Base-by-base conservation (phyloP, 2,888 invertebrate species). In the Platypus cylindrus region DNA sequence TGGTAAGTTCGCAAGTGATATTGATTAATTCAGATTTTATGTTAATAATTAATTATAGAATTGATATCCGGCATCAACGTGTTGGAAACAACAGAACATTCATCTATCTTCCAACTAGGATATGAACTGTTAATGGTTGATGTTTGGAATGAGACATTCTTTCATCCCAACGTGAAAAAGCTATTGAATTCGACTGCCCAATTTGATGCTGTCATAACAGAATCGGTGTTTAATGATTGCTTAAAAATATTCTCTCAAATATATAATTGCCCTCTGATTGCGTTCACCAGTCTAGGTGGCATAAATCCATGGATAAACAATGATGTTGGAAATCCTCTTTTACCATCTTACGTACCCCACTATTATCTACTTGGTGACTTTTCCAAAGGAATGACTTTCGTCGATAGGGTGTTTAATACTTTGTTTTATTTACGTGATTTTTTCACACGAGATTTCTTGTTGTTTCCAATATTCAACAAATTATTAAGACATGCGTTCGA, bases 201-300 rank as follows among this genome's bases (percentile, higher is more conserved):
- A 31, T 40, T 40, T 28, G 40, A 40, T 20, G 3, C 33, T n/a
- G 34, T 40, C 9, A 23, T 40, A 4, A 23, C 22, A 7, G 40
- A 40, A 16, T 24, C 33, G 30, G 17, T 36, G n/a, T 36, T 33
- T 30, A 34, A 36, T 17, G 40, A 40, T 12, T 25, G 25, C 12
- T 13, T 36, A 12, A n/a, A 32, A 23, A 17, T 27, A 2, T 33
- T 39, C n/a, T 13, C 36, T 3, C 15, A 22, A 12, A 20, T 23
- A 17, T 39, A 30, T 13, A 23, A 36, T 2, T 36, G 36, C 13
- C 39, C 35, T 13, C 7, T 24, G 7, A 20, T 39, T 8, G 12
- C 32, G 9, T 39, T 36, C 16, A 28, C 33, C 8, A 32, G 33
- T n/a, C 40, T 66, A 24, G 39, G 36, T 30, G 38, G 38, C 12